Percentiles rank a stretch among this genome's conserved stretches.
phyloP scores from a whole-genome alignment of 2,888 invertebrate genomes.

The Peribatodes rhomboidaria region DNA sequence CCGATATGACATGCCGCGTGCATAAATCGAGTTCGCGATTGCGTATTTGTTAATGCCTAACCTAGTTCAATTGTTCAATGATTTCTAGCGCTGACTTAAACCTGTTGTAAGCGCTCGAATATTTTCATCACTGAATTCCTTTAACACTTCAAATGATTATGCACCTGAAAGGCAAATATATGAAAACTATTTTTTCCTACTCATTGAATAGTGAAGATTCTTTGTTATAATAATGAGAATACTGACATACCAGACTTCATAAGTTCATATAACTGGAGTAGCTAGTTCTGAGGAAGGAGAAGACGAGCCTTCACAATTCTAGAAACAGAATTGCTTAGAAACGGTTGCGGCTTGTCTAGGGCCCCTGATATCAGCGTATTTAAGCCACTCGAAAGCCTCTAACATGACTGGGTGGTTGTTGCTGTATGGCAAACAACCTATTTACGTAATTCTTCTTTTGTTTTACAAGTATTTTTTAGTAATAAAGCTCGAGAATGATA shows the following conservation, averaged over 20 bases:
- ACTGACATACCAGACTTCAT: too few species aligned
- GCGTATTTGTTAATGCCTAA: conserved; percentile 55
- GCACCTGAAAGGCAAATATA: not conserved
- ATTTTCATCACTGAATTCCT: conserved; percentile 31
- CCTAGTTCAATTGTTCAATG: conserved; percentile 56
- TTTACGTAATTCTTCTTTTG: not conserved
- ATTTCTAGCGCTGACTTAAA: conserved; percentile 47
- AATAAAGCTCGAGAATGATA: not conserved
- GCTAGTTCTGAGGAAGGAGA: too few species aligned
- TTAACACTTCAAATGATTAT: conserved; percentile 1
- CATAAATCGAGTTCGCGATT: conserved; percentile 59
- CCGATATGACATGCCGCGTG: conserved; percentile 26
- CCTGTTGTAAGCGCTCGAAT: conserved; percentile 47
- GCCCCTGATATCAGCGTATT: too few species aligned
- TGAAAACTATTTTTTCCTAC: not conserved
- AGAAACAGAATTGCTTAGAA: too few species aligned
- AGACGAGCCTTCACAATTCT: too few species aligned
- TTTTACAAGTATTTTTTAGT: not conserved
- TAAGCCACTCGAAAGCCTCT: too few species aligned
- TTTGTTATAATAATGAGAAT: not conserved
- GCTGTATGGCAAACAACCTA: too few species aligned
- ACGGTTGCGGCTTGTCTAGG: too few species aligned
- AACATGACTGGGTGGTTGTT: too few species aligned
- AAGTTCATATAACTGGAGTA: too few species aligned
- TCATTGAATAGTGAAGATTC: not conserved